Percentiles rank a stretch among this genome's conserved stretches.
Conservation (phyloP, 2,797 vertebrate genomes). For the Neomorphus geoffroyi region DNA sequence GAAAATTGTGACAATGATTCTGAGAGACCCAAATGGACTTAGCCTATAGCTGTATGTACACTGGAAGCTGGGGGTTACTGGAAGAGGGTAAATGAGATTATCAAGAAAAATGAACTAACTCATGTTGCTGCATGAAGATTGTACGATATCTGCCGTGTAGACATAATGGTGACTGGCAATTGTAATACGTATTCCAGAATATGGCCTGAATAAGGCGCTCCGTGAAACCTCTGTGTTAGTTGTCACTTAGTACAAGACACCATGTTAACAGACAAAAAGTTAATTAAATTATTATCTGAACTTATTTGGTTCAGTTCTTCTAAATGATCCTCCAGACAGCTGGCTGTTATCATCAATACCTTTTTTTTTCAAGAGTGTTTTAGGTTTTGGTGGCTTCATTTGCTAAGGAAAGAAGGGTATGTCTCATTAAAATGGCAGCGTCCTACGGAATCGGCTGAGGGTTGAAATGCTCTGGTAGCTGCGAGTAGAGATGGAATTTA, state of each 20-base stretch:
- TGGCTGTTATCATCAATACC: not conserved
- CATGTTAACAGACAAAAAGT: not conserved
- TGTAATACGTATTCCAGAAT: not conserved
- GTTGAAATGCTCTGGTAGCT: not conserved
- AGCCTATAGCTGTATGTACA: not conserved
- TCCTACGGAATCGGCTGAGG: not conserved
- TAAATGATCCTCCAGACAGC: not conserved
- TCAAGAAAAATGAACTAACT: conserved; percentile 11
- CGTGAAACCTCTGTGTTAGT: not conserved
- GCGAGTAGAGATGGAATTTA: not conserved
- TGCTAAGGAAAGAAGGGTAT: not conserved
- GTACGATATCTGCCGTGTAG: not conserved
- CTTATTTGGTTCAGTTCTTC: not conserved
- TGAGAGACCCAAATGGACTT: not conserved
- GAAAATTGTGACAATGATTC: not conserved
- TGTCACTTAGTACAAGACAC: not conserved
- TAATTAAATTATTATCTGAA: not conserved
- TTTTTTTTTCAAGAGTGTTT: too few relatives aligned
- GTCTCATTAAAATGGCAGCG: not conserved
- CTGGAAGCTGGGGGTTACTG: not conserved
- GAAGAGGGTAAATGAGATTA: not conserved
- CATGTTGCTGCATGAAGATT: not conserved
- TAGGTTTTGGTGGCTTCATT: not conserved
- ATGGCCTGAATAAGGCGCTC: not conserved
- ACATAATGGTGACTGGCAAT: not conserved